Percentiles rank a stretch among this genome's conserved stretches.
These are phyloP conservation scores for Fabriciana adippe DNA, from an alignment of 2,888 invertebrate genomes.

Conservation along the genomic window DNA sequence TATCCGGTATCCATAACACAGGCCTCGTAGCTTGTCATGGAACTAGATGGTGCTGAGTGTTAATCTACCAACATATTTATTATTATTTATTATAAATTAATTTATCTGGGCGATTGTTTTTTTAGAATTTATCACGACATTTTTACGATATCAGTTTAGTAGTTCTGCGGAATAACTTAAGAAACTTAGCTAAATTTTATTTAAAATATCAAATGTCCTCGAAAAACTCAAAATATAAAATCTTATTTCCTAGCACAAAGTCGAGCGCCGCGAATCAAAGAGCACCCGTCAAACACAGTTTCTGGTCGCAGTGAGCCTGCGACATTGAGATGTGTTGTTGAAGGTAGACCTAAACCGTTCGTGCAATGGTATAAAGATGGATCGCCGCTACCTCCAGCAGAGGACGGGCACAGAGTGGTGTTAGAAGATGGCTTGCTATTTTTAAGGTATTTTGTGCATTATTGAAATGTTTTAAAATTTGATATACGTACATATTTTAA, in stretches of 20 bases:
- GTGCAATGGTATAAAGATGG: constrained; percentile 98
- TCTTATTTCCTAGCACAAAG: constrained; percentile 85
- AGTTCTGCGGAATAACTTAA: too few species aligned
- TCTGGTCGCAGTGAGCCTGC: constrained; percentile 98
- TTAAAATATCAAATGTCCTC: too few species aligned
- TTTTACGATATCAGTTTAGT: too few species aligned
- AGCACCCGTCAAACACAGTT: constrained; percentile 98
- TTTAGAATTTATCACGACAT: too few species aligned
- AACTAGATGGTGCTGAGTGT: too few species aligned
- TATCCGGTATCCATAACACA: too few species aligned
- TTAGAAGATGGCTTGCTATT: constrained; percentile 97
- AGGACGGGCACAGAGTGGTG: constrained; percentile 94
- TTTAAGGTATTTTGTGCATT: constrained; percentile 77
- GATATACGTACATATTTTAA: background rate
- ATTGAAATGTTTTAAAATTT: background rate
- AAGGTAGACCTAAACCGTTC: constrained; percentile 94
- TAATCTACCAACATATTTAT: too few species aligned
- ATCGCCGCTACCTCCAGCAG: constrained; percentile 88
- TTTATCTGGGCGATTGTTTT: too few species aligned
- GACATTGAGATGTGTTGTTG: constrained; percentile 98
- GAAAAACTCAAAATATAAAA: too few species aligned
- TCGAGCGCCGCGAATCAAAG: constrained; percentile 96
- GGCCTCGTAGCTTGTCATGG: too few species aligned
- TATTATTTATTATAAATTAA: too few species aligned
- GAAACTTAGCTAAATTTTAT: too few species aligned